Evolutionary conservation across 2,888 invertebrate species (phyloP), one percentile per base, ranked within the genome.

Genomic region (Monoplex corrugatus): DNA sequence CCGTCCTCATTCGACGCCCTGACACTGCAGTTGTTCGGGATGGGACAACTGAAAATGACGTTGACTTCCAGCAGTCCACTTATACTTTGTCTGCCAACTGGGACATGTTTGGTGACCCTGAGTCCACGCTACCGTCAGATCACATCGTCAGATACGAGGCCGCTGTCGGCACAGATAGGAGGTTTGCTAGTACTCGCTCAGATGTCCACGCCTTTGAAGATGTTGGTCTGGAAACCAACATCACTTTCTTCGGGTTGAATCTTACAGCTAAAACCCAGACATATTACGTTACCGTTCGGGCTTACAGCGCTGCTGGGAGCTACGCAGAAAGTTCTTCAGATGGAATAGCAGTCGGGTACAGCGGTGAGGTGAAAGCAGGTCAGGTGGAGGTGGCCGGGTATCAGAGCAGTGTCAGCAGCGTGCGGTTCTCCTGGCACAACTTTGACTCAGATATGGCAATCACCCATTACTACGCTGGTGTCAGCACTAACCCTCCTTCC

Each of bases 251-350:
- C 43, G 87, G 92, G 57, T 86, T 94, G 32, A 93, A 92, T 83
- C 90, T 94, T 8, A 93, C 92, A 1, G 88, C 92, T 0, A 93
- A 92, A 86, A 83, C 91, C 40, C 92, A 92, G 6, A 91, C 91
- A 1, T 94, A 94, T 86, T 94, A 92, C 80, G 91, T 94, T 40
- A 94, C 94, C 16, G 94, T 94, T 5, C 90, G 94, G 35, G 93
- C 92, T 13, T 91, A 92, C 88, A 94, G 93, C 75, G 87, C 88
- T 32, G 93, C 94, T 28, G 93, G 93, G 13, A 93, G 94, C 19
- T 90, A 90, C 86, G 91, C 91, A 13, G 94, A 94, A 90, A 92
- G 91, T 23, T 92, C 91, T 75, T 93, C 94, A 0, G 94, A 94
- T 87, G 94, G 94, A 10, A 91, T 94, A 38, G 89, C 89, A 50